Conservation (phyloP, 2,797 vertebrate species). For the Typhlichthys eigenmanni region DNA sequence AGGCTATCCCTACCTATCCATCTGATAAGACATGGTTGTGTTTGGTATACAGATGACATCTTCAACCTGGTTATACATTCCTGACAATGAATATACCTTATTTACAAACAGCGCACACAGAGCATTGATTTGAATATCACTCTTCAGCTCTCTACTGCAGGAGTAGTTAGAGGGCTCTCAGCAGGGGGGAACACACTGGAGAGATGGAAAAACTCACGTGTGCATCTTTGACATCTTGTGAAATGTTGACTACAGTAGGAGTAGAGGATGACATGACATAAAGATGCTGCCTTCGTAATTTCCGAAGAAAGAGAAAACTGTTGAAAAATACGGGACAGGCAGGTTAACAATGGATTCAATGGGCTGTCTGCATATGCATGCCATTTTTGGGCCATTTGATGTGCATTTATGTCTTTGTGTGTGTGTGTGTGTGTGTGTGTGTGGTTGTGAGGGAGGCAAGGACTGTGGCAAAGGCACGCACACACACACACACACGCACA, state of each 20-base stretch:
- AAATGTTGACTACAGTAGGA: constrained; percentile 36
- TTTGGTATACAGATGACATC: constrained; percentile 31
- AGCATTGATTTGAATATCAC: constrained; percentile 67
- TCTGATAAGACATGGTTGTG: constrained; percentile 22
- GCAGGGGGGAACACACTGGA: constrained; percentile 43
- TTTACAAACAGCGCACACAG: constrained; percentile 58
- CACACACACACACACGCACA: constrained; percentile 16
- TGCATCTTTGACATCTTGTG: constrained; percentile 34
- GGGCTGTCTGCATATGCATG: no score
- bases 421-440: constrained; percentile 9
- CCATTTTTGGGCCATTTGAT: not conserved
- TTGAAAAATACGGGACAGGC: not conserved
- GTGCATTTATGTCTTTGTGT: not conserved
- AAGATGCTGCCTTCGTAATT: constrained; percentile 1
- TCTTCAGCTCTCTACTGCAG: constrained; percentile 54
- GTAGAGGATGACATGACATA: not conserved
- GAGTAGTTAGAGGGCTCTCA: constrained; percentile 66
- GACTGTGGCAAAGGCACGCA: constrained; percentile 11
- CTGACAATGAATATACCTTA: constrained; percentile 59
- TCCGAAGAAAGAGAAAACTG: not conserved
- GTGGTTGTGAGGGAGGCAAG: constrained; percentile 14
- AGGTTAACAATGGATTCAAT: no score
- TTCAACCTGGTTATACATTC: constrained; percentile 57
- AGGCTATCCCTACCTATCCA: constrained; percentile 16
- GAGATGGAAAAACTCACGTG: constrained; percentile 42